Conservation (phyloP, 2,113 vertebrate species). For the Papio anubis region DNA sequence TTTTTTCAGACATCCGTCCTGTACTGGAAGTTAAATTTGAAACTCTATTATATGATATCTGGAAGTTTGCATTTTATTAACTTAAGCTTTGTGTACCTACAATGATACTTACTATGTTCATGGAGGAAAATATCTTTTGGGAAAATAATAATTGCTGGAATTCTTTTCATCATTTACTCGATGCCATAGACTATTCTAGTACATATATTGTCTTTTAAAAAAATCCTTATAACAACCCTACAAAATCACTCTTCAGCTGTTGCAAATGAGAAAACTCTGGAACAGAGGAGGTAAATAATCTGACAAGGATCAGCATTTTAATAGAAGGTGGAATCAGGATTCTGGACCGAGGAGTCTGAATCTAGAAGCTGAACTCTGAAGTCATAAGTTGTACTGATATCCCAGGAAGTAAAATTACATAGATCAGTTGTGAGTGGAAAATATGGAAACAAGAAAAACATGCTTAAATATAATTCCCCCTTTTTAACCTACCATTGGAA, state of each 20-base stretch:
- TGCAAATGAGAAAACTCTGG: not conserved
- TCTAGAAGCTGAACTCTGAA: not conserved
- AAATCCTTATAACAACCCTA: not conserved
- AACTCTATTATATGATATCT: too few relatives aligned
- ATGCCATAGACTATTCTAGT: not conserved
- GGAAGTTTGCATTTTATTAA: not conserved
- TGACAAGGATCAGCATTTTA: not conserved
- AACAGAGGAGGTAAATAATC: not conserved
- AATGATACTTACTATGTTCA: not conserved
- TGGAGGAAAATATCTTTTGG: not conserved
- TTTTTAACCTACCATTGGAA: not conserved
- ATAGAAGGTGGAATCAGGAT: not conserved
- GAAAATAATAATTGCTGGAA: not conserved
- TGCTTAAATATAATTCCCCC: not conserved
- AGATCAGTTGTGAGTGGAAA: not conserved
- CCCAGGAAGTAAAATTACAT: not conserved
- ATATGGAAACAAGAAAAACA: not conserved
- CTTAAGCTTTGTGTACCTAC: accelerated
- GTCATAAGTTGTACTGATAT: not conserved
- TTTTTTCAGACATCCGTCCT: not conserved
- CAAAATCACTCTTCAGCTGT: not conserved
- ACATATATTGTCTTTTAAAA: not conserved
- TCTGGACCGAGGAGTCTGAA: not conserved
- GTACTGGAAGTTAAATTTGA: not conserved
- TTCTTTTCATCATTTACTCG: not conserved